Evolutionary conservation across 2,888 invertebrate genomes (phyloP).

Genomic region (Tenthredo distinguenda): DNA sequence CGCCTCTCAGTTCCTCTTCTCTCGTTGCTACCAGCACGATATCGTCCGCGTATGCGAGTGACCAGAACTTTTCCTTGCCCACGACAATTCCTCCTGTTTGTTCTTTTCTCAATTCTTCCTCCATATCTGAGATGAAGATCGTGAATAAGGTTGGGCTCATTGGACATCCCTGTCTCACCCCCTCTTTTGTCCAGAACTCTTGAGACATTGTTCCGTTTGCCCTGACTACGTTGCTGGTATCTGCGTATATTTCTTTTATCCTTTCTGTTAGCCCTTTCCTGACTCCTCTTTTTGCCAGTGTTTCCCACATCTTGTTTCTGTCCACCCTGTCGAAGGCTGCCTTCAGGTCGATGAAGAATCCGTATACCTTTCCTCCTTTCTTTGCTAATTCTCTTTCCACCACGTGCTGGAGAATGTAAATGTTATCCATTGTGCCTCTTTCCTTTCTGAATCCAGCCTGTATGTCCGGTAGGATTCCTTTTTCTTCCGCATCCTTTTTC

Average conservation of each 20-base stretch:
- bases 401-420: not conserved
- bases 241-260: not conserved
- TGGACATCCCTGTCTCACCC: not conserved
- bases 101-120: not conserved
- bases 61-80: not conserved
- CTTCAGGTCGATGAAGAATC: slow-evolving; percentile 51
- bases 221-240: not conserved
- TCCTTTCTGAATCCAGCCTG: not conserved
- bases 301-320: not conserved
- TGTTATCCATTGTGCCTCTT: slow-evolving; percentile 29
- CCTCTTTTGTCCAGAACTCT: not conserved
- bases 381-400: not conserved
- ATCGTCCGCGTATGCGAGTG: not conserved
- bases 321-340: not conserved
- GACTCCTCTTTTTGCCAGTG: not conserved
- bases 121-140: not conserved
- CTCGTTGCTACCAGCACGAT: not conserved
- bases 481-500: not conserved
- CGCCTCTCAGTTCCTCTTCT: not conserved
- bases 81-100: not conserved
- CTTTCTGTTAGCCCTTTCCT: not conserved
- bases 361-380: slow-evolving; percentile 26
- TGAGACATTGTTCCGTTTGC: not conserved
- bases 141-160: not conserved
- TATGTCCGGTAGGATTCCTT: not conserved